phyloP scores from a whole-genome alignment of 2,888 invertebrate genomes.

The Dusona sp. region DNA sequence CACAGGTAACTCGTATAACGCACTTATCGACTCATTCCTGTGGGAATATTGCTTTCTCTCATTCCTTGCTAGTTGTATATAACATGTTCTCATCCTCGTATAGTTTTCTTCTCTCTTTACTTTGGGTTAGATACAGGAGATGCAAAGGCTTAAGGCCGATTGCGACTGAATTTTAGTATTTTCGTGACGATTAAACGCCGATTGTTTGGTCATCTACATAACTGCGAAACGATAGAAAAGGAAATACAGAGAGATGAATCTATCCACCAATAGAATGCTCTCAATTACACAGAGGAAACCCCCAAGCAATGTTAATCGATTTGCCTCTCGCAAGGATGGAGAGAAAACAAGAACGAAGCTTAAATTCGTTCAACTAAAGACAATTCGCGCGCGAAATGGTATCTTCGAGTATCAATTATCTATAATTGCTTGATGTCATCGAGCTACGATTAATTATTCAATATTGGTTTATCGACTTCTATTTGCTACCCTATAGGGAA shows the following conservation, averaged over 20 bases:
- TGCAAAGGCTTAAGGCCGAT: slow-evolving; percentile 54
- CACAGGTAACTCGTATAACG: slow-evolving; percentile 68
- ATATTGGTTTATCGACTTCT: not conserved
- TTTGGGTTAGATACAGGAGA: slow-evolving; percentile 26
- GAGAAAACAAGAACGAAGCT: slow-evolving; percentile 22
- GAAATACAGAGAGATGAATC: slow-evolving; percentile 16
- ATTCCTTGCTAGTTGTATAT: not conserved
- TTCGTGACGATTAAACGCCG: slow-evolving; percentile 62
- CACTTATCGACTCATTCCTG: slow-evolving; percentile 69
- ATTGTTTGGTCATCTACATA: slow-evolving; percentile 48
- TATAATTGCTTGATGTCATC: slow-evolving; percentile 7
- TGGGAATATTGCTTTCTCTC: slow-evolving; percentile 45
- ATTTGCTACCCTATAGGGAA: not conserved
- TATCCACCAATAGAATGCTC: slow-evolving; percentile 30
- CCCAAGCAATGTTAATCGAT: slow-evolving; percentile 48
- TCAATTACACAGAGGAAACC: slow-evolving; percentile 49
- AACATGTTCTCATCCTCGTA: slow-evolving; percentile 56
- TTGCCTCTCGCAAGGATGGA: slow-evolving; percentile 4
- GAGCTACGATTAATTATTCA: slow-evolving; percentile 12
- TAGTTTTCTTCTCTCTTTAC: slow-evolving; percentile 38
- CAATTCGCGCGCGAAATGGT: slow-evolving; percentile 43
- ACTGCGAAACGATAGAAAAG: slow-evolving; percentile 4
- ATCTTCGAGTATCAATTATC: slow-evolving; percentile 40
- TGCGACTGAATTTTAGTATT: slow-evolving; percentile 50
- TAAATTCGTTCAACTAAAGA: slow-evolving; percentile 40